Evolutionary conservation across 1,140 invertebrate species (phyloP).

Genomic region (Bombus impatiens): DNA sequence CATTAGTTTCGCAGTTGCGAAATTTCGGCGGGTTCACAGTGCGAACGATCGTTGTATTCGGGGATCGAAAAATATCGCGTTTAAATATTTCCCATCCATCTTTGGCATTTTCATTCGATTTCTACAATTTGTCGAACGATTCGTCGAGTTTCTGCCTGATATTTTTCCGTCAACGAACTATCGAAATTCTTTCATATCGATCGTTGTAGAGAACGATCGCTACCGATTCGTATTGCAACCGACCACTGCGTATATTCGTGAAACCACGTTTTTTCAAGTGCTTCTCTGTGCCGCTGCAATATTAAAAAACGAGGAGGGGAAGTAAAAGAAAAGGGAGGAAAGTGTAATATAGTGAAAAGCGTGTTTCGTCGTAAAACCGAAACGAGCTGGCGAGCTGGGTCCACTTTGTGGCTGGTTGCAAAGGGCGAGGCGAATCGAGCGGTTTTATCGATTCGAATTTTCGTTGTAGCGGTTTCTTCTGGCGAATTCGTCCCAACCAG

Average conservation of each 20-base stretch:
- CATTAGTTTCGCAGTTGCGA: conserved; percentile 38
- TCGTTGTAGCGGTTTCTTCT: not conserved
- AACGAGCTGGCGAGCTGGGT: conserved; percentile 24
- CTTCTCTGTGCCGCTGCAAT: not conserved
- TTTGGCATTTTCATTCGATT: not conserved
- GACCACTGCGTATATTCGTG: not conserved
- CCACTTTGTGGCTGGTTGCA: conserved; percentile 29
- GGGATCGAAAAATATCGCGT: not conserved
- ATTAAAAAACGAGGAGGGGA: not conserved
- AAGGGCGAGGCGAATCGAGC: conserved; percentile 11
- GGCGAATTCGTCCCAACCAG: not conserved
- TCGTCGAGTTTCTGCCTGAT: not conserved
- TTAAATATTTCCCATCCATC: not conserved
- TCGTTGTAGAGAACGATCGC: not conserved
- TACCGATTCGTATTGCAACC: not conserved
- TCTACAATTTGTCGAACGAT: too few species aligned
- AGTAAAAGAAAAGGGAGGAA: not conserved
- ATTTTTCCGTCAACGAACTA: not conserved
- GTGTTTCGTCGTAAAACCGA: conserved; percentile 41
- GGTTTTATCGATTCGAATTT: conserved; percentile 37
- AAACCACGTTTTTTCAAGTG: not conserved
- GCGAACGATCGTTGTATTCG: conserved; percentile 1
- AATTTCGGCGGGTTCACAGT: conserved; percentile 27
- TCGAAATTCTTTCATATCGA: not conserved
- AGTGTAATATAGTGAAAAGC: conserved; percentile 24